Evolutionary conservation across 2,888 invertebrate genomes (phyloP).

Genomic region (Lasioglossum calceatum): DNA sequence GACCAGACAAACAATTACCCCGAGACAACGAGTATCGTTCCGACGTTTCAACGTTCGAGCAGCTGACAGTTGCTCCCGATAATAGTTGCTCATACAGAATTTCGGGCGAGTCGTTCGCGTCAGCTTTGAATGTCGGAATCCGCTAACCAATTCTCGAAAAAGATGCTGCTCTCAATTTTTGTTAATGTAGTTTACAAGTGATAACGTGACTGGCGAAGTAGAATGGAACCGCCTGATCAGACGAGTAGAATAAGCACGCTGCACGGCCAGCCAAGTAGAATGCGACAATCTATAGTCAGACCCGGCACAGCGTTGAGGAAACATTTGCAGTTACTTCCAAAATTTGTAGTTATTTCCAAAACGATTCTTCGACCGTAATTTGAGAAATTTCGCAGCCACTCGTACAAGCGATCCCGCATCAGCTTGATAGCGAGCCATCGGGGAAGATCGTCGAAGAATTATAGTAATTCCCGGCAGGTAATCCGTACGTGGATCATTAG

Average conservation of each 20-base stretch:
- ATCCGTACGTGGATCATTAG: constrained; percentile 59
- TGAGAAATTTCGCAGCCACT: background rate
- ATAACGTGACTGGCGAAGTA: too few species aligned
- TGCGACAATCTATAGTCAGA: background rate
- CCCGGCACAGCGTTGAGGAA: too few species aligned
- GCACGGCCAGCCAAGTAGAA: background rate
- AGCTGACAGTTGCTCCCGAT: background rate
- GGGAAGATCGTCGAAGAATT: background rate
- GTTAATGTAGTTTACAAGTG: too few species aligned
- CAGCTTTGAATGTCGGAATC: background rate
- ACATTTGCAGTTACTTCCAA: too few species aligned
- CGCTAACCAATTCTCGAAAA: background rate
- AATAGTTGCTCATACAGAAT: background rate
- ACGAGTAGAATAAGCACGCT: background rate
- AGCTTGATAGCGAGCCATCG: background rate
- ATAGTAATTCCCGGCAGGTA: constrained; percentile 29
- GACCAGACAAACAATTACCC: background rate
- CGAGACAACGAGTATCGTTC: background rate
- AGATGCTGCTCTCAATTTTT: too few species aligned
- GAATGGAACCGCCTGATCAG: background rate
- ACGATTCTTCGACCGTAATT: background rate
- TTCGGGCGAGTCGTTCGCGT: background rate
- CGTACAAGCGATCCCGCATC: background rate
- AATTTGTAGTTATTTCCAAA: too few species aligned
- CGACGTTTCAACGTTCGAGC: background rate